Conservation (phyloP, 2,797 vertebrate genomes). For the Pteropus rufus region DNA sequence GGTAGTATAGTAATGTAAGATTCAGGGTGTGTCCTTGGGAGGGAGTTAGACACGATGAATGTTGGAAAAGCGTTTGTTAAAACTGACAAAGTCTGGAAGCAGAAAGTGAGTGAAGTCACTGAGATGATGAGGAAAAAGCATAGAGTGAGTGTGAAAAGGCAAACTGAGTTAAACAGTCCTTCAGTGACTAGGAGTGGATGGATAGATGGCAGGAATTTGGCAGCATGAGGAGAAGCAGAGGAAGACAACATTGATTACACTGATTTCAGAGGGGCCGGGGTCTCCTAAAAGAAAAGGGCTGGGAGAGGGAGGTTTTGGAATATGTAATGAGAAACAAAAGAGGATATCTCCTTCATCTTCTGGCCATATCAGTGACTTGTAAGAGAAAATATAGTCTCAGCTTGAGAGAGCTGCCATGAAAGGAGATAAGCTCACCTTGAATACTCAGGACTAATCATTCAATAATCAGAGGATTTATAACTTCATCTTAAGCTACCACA, state of each 20-base stretch:
- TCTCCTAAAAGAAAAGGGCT: background rate
- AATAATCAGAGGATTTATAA: background rate
- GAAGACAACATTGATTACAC: no score
- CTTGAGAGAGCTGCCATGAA: background rate
- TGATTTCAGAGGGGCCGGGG: background rate
- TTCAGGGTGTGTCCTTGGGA: rapidly evolving
- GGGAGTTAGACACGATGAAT: background rate
- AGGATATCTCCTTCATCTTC: background rate
- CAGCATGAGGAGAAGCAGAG: background rate
- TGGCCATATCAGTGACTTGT: background rate
- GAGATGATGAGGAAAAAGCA: background rate
- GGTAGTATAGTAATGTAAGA: background rate
- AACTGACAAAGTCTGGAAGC: background rate
- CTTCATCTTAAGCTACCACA: background rate
- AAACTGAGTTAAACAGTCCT: background rate
- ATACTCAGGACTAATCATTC: background rate
- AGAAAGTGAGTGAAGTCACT: background rate
- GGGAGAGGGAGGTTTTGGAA: background rate
- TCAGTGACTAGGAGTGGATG: background rate
- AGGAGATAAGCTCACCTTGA: background rate
- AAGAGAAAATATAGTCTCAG: background rate
- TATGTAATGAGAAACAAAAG: background rate
- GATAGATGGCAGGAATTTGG: background rate
- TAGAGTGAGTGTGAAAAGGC: no score
- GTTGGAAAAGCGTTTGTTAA: background rate